Evolutionary conservation across 2,888 invertebrate species (phyloP).

Genomic region (Lissocephala sabroskyi): DNA sequence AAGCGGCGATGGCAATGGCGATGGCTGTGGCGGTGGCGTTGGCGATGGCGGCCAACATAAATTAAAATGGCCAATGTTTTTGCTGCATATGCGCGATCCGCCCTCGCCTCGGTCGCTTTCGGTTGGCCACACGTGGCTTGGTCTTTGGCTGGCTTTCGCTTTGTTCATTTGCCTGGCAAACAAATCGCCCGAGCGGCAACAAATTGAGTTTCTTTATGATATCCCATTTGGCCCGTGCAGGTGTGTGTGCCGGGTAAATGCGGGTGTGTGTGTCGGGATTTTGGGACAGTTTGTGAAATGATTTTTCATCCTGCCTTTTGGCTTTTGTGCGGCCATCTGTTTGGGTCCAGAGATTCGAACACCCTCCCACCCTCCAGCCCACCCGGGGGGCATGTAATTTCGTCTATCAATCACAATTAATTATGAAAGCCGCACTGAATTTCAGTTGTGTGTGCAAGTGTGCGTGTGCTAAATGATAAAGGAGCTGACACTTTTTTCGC

Average conservation of each 20-base stretch:
- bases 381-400: slow-evolving; percentile 51
- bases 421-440: slow-evolving; percentile 9
- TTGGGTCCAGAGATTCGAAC: too few relatives aligned
- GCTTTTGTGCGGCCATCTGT: slow-evolving; percentile 43
- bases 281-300: slow-evolving; percentile 60
- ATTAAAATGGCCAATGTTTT: slow-evolving; percentile 54
- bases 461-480: slow-evolving; percentile 39
- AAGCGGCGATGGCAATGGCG: slow-evolving; percentile 22
- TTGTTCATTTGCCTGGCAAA: slow-evolving; percentile 63
- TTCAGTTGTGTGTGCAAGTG: slow-evolving; percentile 9
- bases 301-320: slow-evolving; percentile 54
- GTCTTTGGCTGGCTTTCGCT: slow-evolving; percentile 23
- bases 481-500: slow-evolving; percentile 38
- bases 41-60: slow-evolving; percentile 55
- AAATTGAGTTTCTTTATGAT: slow-evolving; percentile 66
- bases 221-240: slow-evolving; percentile 53
- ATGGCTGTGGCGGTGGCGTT: slow-evolving; percentile 24
- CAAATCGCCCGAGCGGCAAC: slow-evolving; percentile 62
- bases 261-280: slow-evolving; percentile 22
- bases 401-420: slow-evolving; percentile 68
- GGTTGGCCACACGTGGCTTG: slow-evolving; percentile 18
- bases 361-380: slow-evolving; percentile 12
- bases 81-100: slow-evolving; percentile 43
- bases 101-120: too few relatives aligned
- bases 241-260: slow-evolving; percentile 23